These are phyloP conservation scores for Catocala nupta DNA, from an alignment of 2,888 invertebrate genomes.

Conservation along the genomic window DNA sequence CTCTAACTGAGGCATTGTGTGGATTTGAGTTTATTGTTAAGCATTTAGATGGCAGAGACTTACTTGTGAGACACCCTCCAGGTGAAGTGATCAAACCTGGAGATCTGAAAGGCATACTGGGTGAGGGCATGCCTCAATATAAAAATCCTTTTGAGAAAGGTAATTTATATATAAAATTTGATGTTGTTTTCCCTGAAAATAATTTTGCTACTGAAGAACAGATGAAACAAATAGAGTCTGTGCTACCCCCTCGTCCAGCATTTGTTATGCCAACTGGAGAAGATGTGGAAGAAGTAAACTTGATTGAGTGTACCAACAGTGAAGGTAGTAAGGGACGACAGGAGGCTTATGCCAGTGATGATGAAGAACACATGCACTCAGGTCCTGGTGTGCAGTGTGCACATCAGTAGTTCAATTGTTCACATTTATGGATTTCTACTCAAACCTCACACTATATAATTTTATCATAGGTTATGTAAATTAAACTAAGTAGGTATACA, in stretches of 20 bases:
- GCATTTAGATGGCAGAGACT: slow-evolving; percentile 95
- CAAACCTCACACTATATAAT: slow-evolving; percentile 79
- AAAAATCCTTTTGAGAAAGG: slow-evolving; percentile 95
- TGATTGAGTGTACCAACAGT: slow-evolving; percentile 91
- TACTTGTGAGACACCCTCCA: slow-evolving; percentile 92
- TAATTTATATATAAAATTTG: slow-evolving; percentile 95
- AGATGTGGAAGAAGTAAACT: slow-evolving; percentile 94
- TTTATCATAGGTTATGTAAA: slow-evolving; percentile 78
- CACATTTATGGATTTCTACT: slow-evolving; percentile 69
- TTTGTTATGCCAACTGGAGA: slow-evolving; percentile 92
- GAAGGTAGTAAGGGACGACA: slow-evolving; percentile 86
- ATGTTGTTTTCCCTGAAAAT: slow-evolving; percentile 94
- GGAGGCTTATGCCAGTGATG: slow-evolving; percentile 92
- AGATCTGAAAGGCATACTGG: slow-evolving; percentile 91
- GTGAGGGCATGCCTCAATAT: slow-evolving; percentile 96
- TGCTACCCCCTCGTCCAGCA: slow-evolving; percentile 91
- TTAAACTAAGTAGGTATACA: slow-evolving; percentile 61
- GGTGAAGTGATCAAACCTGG: slow-evolving; percentile 95
- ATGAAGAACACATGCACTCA: slow-evolving; percentile 86
- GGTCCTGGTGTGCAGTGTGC: slow-evolving; percentile 92
- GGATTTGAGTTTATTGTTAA: slow-evolving; percentile 95
- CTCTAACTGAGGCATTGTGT: slow-evolving; percentile 96
- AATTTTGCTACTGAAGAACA: slow-evolving; percentile 91
- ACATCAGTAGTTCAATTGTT: slow-evolving; percentile 90
- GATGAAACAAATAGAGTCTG: slow-evolving; percentile 90